Evolutionary conservation across 2,113 vertebrate species (phyloP).

Genomic region (Rhombomys opimus): DNA sequence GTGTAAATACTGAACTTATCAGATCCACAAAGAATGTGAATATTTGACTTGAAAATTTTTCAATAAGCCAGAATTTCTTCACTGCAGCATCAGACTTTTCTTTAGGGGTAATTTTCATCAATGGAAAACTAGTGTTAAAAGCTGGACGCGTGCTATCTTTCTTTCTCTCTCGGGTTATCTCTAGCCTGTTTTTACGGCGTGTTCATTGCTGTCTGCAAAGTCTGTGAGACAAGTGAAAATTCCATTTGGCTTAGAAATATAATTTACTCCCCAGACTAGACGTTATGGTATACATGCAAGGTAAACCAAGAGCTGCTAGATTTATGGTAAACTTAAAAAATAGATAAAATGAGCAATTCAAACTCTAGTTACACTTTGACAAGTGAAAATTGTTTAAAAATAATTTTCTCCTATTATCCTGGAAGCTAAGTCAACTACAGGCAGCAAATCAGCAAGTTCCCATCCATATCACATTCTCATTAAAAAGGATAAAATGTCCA

Average conservation of each 20-base stretch:
- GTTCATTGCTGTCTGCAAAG: slow-evolving; percentile 44
- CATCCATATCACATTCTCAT: background rate
- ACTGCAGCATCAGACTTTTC: background rate
- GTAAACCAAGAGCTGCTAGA: slow-evolving; percentile 51
- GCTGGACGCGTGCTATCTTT: background rate
- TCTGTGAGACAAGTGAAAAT: slow-evolving; percentile 57
- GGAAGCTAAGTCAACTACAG: slow-evolving; percentile 55
- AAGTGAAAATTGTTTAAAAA: slow-evolving; percentile 67
- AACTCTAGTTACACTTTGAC: slow-evolving; percentile 27
- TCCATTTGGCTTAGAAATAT: slow-evolving; percentile 52
- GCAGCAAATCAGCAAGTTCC: slow-evolving; percentile 27
- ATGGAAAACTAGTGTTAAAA: slow-evolving; percentile 20
- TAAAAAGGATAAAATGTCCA: slow-evolving; percentile 35
- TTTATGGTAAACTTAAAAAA: slow-evolving; percentile 46
- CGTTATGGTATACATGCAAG: slow-evolving; percentile 46
- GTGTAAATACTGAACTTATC: background rate
- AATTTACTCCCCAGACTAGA: slow-evolving; percentile 16
- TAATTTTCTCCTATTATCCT: slow-evolving; percentile 1
- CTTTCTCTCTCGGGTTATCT: slow-evolving; percentile 32
- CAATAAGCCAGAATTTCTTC: background rate
- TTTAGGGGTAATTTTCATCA: background rate
- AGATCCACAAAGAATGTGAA: slow-evolving; percentile 25
- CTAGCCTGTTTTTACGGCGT: background rate
- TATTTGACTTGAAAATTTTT: slow-evolving; percentile 51
- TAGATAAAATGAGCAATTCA: slow-evolving; percentile 49